Percentiles rank a stretch among this genome's conserved stretches.
Conservation (phyloP, 2,888 invertebrate genomes). For the Mystacides longicornis region DNA sequence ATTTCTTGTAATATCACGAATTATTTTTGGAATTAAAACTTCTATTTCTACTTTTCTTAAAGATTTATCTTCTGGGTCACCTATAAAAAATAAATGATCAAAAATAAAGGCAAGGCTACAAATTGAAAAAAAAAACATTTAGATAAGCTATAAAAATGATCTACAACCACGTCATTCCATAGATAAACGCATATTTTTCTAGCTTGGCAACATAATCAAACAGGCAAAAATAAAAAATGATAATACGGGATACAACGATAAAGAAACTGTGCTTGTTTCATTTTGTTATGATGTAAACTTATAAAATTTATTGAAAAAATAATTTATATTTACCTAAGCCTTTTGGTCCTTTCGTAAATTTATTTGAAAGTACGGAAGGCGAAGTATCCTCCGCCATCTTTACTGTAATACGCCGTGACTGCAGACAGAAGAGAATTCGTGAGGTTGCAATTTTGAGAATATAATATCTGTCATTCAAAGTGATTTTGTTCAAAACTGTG, state of each 20-base stretch:
- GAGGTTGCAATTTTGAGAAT: constrained; percentile 34
- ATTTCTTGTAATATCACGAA: constrained; percentile 72
- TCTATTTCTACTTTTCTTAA: constrained; percentile 84
- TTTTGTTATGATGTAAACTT: background rate
- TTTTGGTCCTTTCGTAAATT: constrained; percentile 47
- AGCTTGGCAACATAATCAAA: too few species aligned
- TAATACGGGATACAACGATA: too few species aligned
- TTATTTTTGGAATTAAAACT: constrained; percentile 80
- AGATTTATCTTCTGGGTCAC: constrained; percentile 77
- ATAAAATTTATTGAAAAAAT: background rate
- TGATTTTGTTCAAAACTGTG: too few species aligned
- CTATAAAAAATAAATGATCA: constrained; percentile 41
- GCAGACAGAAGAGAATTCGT: constrained; percentile 26
- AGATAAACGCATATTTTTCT: too few species aligned
- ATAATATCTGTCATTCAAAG: too few species aligned
- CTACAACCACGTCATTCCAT: too few species aligned
- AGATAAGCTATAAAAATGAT: too few species aligned
- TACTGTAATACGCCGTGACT: constrained; percentile 13
- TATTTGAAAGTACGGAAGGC: constrained; percentile 37
- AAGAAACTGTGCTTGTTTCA: background rate
- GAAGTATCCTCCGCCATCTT: constrained; percentile 6
- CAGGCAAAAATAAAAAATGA: too few species aligned
- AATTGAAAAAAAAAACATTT: too few species aligned
- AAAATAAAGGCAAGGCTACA: too few species aligned
- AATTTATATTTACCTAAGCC: constrained; percentile 46